Evolutionary conservation across 1,140 invertebrate species (phyloP), one percentile per base, ranked within the genome.

Genomic region (Trichogramma pretiosum): DNA sequence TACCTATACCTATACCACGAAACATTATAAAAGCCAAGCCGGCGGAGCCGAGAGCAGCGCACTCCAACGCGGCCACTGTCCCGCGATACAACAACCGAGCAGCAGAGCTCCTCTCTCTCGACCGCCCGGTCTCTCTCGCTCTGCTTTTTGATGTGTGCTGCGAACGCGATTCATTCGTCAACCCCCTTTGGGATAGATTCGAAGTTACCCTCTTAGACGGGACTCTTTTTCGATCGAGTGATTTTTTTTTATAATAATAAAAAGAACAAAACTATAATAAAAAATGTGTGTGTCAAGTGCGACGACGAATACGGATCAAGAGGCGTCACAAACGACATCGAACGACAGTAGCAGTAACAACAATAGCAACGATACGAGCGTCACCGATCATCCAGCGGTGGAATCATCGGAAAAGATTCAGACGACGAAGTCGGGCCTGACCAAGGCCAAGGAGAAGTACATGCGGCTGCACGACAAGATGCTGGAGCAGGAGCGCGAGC

Each of bases 371-470:
- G 34, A 33, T 51, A 33, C 34, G 39, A 16, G 35, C 42, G 14
- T 23, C 13, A 10, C 32, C 38, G 36, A 7, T 9, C n/a, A 35
- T 5, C 17, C n/a, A 42, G 34, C 5, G 39, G 34, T 35, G 58
- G 61, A 19, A 49, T 38, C 10, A 35, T 18, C 22, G 54, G 59
- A 41, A 36, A 40, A 13, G 36, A 37, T 34, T 36, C 52, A 36
- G 14, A 21, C 48, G 28, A 23, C 22, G 26, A 55, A 17, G 16
- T 53, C 16, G 21, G 58, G 54, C 36, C 18, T 57, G 9, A 56
- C 46, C 4, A 61, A 55, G 30, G 56, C 50, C 11, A 70, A 67
- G 41, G 63, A 67, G 14, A 67, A 65, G 42, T 70, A 61, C 35
- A 59, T 62, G 23, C 63, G 54, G 21, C 45, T 63, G 1, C 63